These are phyloP conservation scores for Nilaparvata lugens DNA, from an alignment of 1,140 invertebrate species.

Conservation along the genomic window DNA sequence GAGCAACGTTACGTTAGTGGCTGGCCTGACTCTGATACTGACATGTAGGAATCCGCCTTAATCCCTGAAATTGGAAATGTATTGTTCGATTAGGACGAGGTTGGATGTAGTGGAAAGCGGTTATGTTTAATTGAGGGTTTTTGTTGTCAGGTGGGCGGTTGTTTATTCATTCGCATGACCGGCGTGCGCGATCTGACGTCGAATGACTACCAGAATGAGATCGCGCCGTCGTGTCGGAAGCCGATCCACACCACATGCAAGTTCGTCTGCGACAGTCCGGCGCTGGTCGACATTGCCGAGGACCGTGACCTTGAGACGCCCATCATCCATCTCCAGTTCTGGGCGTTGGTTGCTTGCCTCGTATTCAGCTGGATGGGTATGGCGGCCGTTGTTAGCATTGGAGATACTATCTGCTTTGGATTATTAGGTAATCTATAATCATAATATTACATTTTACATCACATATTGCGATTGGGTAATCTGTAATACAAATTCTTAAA, in stretches of 20 bases:
- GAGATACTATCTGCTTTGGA: conserved; percentile 74
- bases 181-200: not conserved
- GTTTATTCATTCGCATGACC: conserved; percentile 4
- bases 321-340: conserved; percentile 49
- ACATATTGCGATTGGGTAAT: too few species aligned
- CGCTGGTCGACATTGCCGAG: conserved; percentile 34
- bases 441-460: too few species aligned
- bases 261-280: conserved; percentile 29
- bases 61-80: too few species aligned
- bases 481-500: too few species aligned
- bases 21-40: too few species aligned
- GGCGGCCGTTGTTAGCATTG: conserved; percentile 69
- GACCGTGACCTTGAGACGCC: conserved; percentile 31
- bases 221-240: conserved; percentile 16
- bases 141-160: not conserved
- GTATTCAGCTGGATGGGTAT: conserved; percentile 70
- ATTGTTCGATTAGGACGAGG: too few species aligned
- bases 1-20: too few species aligned
- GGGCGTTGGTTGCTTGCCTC: conserved; percentile 57
- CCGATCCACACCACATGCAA: conserved; percentile 22
- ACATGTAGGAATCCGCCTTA: too few species aligned
- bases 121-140: too few species aligned
- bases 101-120: too few species aligned
- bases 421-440: conserved; percentile 55
- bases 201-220: too few species aligned